Evolutionary conservation across 2,113 vertebrate genomes (phyloP), one percentile per base, ranked within the genome.

Genomic region (Amphiprion percula): DNA sequence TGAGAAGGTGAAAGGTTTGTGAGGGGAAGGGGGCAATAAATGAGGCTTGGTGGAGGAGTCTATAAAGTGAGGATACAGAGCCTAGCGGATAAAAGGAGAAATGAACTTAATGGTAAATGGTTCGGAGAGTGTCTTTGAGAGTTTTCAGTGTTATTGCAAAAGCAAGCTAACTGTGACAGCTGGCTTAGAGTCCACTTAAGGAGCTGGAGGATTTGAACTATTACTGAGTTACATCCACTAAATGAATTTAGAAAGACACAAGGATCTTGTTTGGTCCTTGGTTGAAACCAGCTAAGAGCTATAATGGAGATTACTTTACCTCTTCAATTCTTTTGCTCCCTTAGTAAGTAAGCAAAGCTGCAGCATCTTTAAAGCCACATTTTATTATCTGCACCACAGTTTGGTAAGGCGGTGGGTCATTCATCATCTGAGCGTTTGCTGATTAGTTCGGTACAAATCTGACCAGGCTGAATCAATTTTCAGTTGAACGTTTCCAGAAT

Each of bases 91-190:
- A 54, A 28, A 59, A 67, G 19, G 33, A 65, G 49, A 77, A 77
- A 79, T 75, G 5, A 68, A 61, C 60, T 61, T 50, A 10, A n/a
- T 79, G 6, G 49, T 65, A 54, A 79, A 76, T 67, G 62, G 58
- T 55, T 78, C 5, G 2, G 15, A 64, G 44, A 52, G 64, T 24
- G 54, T 74, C 47, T 37, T 56, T 33, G 59, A 82, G 65, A 58
- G 59, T 26, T 77, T 65, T 70, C 41, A 60, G 16, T 66, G 61
- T 61, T 74, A 69, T 78, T 73, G 77, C 55, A 60, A 72, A 77
- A 80, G 46, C 24, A 77, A 86, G 44, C 63, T 21, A 56, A 73
- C 76, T 90, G 84, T 85, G 66, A 82, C 86, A 82, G 73, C 50
- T 77, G 59, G 55, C 69, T 49, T 50, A 49, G 26, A 53, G 70